Percentiles rank a stretch among this genome's conserved stretches.
Conservation (phyloP, 92 coral and sea anemone species). For the Porites lobata region DNA sequence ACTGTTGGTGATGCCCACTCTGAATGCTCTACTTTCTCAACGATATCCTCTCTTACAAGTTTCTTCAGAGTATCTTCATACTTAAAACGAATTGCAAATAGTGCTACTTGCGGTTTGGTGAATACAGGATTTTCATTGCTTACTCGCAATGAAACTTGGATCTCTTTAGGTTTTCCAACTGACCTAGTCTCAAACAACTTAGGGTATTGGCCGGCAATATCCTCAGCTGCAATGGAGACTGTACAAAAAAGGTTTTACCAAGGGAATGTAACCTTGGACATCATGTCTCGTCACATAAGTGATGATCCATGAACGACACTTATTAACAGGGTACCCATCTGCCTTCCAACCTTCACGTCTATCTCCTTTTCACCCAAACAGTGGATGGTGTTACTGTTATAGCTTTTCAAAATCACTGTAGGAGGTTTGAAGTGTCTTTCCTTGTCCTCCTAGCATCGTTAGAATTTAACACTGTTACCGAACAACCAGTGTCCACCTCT, state of each 20-base stretch:
- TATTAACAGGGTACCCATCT: constrained; percentile 27
- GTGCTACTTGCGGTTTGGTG: constrained; percentile 55
- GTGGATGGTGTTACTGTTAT: constrained; percentile 45
- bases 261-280: constrained; percentile 60
- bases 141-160: constrained; percentile 39
- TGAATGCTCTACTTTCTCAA: constrained; percentile 69
- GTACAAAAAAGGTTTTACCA: constrained; percentile 53
- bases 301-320: constrained; percentile 64
- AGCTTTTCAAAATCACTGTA: constrained; percentile 53
- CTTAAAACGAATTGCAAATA: constrained; percentile 62
- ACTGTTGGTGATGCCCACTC: constrained; percentile 77
- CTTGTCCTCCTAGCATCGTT: constrained; percentile 41
- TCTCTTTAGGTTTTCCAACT: constrained; percentile 68
- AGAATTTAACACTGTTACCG: constrained; percentile 32
- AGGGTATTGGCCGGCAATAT: constrained; percentile 51
- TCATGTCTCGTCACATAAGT: constrained; percentile 63
- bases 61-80: constrained; percentile 59
- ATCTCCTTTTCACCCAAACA: constrained; percentile 44
- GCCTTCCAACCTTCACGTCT: constrained; percentile 51
- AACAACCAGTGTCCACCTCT: constrained; percentile 66
- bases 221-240: constrained; percentile 45
- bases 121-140: constrained; percentile 39
- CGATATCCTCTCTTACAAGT: constrained; percentile 50
- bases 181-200: constrained; percentile 56
- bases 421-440: constrained; percentile 34